These are phyloP conservation scores for Porites divaricata DNA, from an alignment of 92 coral and sea anemone species.

Conservation along the genomic window DNA sequence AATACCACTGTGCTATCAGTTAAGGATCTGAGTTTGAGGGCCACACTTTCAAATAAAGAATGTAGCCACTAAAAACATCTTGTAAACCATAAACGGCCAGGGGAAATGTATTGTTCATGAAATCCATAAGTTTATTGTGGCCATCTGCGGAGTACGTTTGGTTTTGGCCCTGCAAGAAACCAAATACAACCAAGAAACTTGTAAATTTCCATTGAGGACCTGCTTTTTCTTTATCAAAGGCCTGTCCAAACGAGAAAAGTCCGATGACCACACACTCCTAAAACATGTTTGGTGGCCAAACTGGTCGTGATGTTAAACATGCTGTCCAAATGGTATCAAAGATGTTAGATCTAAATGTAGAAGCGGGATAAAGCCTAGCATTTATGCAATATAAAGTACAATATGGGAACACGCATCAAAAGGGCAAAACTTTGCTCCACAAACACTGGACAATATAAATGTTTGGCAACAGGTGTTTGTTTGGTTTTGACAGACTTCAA, in stretches of 20 bases:
- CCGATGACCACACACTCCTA: background rate
- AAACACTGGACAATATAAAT: constrained; percentile 25
- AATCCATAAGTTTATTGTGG: constrained; percentile 47
- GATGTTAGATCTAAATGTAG: constrained; percentile 13
- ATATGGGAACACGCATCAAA: constrained; percentile 18
- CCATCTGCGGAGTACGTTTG: constrained; percentile 38
- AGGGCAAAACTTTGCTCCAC: constrained; percentile 21
- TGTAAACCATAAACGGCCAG: constrained; percentile 72
- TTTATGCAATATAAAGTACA: constrained; percentile 3
- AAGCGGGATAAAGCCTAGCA: constrained; percentile 20
- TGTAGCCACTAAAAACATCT: constrained; percentile 68
- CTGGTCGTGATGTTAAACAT: background rate
- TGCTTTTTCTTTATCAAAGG: background rate
- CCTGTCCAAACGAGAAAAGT: constrained; percentile 2
- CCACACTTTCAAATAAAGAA: constrained; percentile 64
- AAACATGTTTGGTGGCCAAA: constrained; percentile 2
- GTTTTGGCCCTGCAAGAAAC: constrained; percentile 58
- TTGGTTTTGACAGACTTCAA: background rate
- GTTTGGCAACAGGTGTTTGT: constrained; percentile 14
- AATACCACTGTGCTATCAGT: constrained; percentile 63
- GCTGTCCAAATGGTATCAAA: background rate
- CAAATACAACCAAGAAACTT: too few relatives aligned
- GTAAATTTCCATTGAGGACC: background rate
- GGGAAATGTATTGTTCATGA: constrained; percentile 65
- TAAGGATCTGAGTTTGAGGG: constrained; percentile 66